phyloP scores from a whole-genome alignment of 2,797 vertebrate species.

The Rhadinocentrus ornatus region DNA sequence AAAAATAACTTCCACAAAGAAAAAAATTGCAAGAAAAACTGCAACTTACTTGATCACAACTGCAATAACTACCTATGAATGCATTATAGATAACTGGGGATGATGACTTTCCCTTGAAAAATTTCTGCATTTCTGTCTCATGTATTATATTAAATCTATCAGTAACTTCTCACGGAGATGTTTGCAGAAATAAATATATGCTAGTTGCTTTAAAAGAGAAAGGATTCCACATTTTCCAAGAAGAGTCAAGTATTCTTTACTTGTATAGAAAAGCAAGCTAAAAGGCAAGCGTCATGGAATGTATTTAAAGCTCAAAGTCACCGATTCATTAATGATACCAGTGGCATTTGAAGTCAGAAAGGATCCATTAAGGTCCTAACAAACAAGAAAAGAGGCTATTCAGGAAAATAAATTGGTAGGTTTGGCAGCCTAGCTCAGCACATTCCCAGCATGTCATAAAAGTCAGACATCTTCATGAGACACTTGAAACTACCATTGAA shows the following conservation, averaged over 20 bases:
- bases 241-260: background rate
- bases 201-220: background rate
- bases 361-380: constrained; percentile 58
- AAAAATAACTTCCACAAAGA: too few species aligned
- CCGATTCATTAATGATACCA: constrained; percentile 32
- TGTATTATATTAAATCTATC: too few species aligned
- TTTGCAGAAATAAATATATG: too few species aligned
- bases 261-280: background rate
- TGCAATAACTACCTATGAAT: background rate
- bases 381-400: constrained; percentile 58
- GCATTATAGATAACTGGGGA: too few species aligned
- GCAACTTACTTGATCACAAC: background rate
- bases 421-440: constrained; percentile 61
- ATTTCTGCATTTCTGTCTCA: too few species aligned
- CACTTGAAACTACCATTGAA: constrained; percentile 71
- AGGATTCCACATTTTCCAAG: background rate
- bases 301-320: constrained; percentile 47
- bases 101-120: too few species aligned
- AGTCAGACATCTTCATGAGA: constrained; percentile 71
- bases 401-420: constrained; percentile 62
- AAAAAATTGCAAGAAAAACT: background rate
- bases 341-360: constrained; percentile 51
- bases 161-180: background rate
- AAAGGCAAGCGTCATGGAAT: constrained; percentile 33
- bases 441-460: constrained; percentile 67